Evolutionary conservation across 2,888 invertebrate species (phyloP).

Genomic region (Caenorhabditis angaria): DNA sequence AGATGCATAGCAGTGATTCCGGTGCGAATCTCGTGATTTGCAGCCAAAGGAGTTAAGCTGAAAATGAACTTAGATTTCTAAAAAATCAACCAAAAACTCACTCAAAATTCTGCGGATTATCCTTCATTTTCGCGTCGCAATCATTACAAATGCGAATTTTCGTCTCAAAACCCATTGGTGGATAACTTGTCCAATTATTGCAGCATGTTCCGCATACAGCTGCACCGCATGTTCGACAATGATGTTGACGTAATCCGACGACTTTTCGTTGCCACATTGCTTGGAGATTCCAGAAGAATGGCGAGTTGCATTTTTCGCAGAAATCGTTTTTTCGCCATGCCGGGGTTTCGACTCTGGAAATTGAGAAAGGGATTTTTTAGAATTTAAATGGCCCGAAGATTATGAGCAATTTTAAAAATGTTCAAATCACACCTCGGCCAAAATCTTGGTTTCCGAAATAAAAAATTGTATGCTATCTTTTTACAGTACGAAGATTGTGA

Average conservation of each 20-base stretch:
- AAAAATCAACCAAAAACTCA: constrained; percentile 33
- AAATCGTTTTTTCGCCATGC: constrained; percentile 93
- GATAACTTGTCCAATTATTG: constrained; percentile 86
- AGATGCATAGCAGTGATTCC: constrained; percentile 84
- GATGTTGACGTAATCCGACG: constrained; percentile 75
- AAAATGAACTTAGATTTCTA: constrained; percentile 65
- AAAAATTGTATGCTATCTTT: too few species aligned
- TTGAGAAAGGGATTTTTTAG: not conserved
- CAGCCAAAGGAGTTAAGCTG: constrained; percentile 89
- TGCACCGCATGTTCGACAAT: constrained; percentile 83
- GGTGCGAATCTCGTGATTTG: constrained; percentile 94
- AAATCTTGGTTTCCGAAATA: too few species aligned
- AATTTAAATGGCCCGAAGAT: not conserved
- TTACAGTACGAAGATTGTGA: too few species aligned
- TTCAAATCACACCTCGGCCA: too few species aligned
- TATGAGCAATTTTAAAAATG: too few species aligned
- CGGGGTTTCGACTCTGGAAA: constrained; percentile 81
- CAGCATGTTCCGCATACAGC: constrained; percentile 94
- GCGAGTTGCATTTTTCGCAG: constrained; percentile 91
- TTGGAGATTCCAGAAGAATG: constrained; percentile 98
- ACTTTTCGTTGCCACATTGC: constrained; percentile 93
- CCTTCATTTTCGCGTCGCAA: constrained; percentile 78
- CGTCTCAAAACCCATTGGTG: constrained; percentile 96
- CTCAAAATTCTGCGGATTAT: constrained; percentile 67
- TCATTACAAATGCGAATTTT: constrained; percentile 93